Evolutionary conservation across 2,113 vertebrate species (phyloP).

Genomic region (Ciconia boyciana): DNA sequence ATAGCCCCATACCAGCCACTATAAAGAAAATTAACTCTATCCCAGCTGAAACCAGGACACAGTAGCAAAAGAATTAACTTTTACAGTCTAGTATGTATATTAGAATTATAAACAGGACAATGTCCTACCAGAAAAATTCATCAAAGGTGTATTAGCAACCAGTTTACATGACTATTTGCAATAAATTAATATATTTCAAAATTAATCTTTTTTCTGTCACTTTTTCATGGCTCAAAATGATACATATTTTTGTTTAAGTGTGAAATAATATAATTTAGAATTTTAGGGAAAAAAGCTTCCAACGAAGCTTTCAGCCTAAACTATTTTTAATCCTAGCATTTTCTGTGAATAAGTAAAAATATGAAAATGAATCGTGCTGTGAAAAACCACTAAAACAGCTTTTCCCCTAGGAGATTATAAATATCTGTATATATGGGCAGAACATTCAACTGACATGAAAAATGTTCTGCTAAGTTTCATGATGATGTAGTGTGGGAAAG

Average conservation of each 20-base stretch:
- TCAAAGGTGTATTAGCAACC: background rate
- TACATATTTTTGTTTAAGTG: background rate
- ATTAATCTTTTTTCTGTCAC: background rate
- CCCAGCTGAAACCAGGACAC: too few relatives aligned
- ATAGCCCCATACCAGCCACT: too few relatives aligned
- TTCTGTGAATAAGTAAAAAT: background rate
- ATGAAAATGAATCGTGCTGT: conserved; percentile 18
- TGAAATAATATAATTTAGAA: background rate
- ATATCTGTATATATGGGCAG: background rate
- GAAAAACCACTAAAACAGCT: background rate
- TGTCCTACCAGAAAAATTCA: background rate
- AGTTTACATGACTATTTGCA: background rate
- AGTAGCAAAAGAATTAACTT: background rate
- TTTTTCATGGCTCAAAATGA: background rate
- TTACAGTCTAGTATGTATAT: background rate
- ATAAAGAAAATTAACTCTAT: too few relatives aligned
- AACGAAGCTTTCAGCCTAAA: background rate
- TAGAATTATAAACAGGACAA: background rate
- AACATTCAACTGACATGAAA: conserved; percentile 17
- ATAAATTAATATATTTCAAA: background rate
- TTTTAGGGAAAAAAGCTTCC: background rate
- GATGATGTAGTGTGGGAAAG: background rate
- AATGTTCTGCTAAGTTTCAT: background rate
- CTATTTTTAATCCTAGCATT: background rate
- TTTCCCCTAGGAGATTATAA: conserved; percentile 2